These are phyloP conservation scores for Aleiodes testaceus DNA, from an alignment of 2,888 invertebrate genomes.

Conservation along the genomic window DNA sequence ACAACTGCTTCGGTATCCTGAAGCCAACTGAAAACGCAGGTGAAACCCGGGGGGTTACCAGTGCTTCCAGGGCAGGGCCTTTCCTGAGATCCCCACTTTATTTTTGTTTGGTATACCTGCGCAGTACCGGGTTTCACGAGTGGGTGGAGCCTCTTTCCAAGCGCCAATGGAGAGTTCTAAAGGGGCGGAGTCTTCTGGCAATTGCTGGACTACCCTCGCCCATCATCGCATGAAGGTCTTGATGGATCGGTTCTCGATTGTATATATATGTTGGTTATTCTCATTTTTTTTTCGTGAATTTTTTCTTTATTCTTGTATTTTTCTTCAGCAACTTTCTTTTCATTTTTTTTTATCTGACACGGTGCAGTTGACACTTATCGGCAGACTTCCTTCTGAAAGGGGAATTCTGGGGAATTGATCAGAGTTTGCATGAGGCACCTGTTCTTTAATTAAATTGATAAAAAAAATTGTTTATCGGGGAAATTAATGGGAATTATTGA, in stretches of 20 bases:
- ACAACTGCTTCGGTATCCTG: slow-evolving; percentile 45
- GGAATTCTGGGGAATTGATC: slow-evolving; percentile 6
- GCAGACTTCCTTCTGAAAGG: slow-evolving; percentile 11
- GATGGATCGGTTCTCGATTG: slow-evolving; percentile 67
- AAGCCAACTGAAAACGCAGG: slow-evolving; percentile 59
- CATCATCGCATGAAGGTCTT: slow-evolving; percentile 59
- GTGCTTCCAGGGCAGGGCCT: slow-evolving; percentile 47
- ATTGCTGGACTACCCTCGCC: slow-evolving; percentile 56
- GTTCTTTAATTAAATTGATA: no score
- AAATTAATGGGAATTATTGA: no score
- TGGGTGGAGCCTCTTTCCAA: slow-evolving; percentile 52
- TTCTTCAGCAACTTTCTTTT: slow-evolving; percentile 64
- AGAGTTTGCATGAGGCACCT: slow-evolving; percentile 62
- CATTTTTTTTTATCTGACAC: slow-evolving; percentile 71
- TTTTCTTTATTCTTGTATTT: slow-evolving; percentile 17
- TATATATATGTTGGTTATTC: slow-evolving; percentile 13
- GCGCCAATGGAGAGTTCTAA: slow-evolving; percentile 48
- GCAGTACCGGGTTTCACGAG: slow-evolving; percentile 31
- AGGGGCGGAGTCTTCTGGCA: slow-evolving; percentile 48
- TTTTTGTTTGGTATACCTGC: slow-evolving; percentile 31
- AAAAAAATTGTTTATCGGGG: no score
- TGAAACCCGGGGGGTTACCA: slow-evolving; percentile 58
- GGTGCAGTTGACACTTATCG: slow-evolving; percentile 72
- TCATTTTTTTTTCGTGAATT: background rate
- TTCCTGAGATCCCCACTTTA: slow-evolving; percentile 41